These are phyloP conservation scores for Branchinecta lynchi DNA, from an alignment of 1,140 invertebrate genomes.

Conservation along the genomic window DNA sequence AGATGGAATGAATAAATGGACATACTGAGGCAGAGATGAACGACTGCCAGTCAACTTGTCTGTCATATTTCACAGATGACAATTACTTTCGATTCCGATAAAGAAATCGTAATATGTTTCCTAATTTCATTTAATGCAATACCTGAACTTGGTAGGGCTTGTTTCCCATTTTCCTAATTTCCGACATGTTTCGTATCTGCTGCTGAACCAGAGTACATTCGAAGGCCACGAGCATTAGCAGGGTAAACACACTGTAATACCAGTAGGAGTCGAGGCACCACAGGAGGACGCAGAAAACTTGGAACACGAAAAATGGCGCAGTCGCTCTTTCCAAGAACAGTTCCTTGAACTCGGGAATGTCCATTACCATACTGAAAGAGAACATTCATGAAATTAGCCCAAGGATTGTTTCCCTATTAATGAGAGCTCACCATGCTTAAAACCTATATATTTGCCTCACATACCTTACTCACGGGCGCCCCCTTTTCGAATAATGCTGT, in stretches of 20 bases:
- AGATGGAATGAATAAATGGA: too few species aligned
- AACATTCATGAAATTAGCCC: background rate
- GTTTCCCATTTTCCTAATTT: conserved; percentile 99
- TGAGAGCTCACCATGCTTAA: too few species aligned
- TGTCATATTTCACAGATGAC: too few species aligned
- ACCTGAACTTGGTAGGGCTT: conserved; percentile 80
- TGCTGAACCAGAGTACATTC: conserved; percentile 97
- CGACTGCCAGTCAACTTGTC: too few species aligned
- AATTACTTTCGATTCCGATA: background rate
- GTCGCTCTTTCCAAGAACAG: conserved; percentile 94
- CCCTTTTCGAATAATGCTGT: too few species aligned
- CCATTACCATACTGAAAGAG: conserved; percentile 57
- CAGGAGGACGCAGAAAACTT: conserved; percentile 89
- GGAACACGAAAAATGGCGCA: conserved; percentile 93
- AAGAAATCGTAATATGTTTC: background rate
- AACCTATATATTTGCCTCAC: too few species aligned
- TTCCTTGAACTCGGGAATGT: conserved; percentile 90
- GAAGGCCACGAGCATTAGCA: conserved; percentile 93
- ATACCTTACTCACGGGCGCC: too few species aligned
- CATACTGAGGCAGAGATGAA: too few species aligned
- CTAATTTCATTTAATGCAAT: conserved; percentile 18
- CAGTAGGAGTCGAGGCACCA: conserved; percentile 99
- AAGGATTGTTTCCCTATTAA: too few species aligned
- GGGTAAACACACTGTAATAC: conserved; percentile 94
- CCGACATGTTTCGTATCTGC: conserved; percentile 94